Percentiles rank a stretch among this genome's conserved stretches.
Evolutionary conservation across 2,113 vertebrate species (phyloP).

Genomic region (Redunca redunca): DNA sequence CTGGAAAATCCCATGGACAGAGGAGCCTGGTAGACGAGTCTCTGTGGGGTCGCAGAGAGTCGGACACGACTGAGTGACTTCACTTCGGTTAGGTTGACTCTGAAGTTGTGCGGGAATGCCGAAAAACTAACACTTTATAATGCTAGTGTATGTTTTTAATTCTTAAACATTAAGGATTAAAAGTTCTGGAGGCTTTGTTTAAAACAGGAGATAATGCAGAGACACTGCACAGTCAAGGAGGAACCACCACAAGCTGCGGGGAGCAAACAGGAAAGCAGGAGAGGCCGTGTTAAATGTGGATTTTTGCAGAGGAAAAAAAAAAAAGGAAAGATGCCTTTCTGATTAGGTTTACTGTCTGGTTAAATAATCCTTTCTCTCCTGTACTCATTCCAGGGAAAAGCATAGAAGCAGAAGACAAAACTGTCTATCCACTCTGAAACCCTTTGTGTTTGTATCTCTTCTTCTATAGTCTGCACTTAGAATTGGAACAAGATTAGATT

Average conservation of each 20-base stretch:
- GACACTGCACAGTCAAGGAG: neutral
- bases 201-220: neutral
- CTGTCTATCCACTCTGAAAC: neutral
- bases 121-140: neutral
- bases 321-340: neutral
- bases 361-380: neutral
- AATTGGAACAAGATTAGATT: constrained; percentile 5
- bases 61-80: too few species aligned
- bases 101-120: neutral
- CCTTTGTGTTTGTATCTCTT: neutral
- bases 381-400: neutral
- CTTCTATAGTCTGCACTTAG: neutral
- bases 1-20: too few species aligned
- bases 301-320: neutral
- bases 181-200: neutral
- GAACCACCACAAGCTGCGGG: neutral
- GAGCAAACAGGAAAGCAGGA: neutral
- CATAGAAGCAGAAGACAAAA: neutral
- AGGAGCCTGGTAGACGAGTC: too few species aligned
- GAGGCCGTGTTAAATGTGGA: neutral
- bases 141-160: neutral
- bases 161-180: neutral
- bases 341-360: neutral
- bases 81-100: neutral
- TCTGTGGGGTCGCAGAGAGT: too few species aligned